Evolutionary conservation across 2,888 invertebrate species (phyloP), one percentile per base, ranked within the genome.

Genomic region (Anodontia alba): DNA sequence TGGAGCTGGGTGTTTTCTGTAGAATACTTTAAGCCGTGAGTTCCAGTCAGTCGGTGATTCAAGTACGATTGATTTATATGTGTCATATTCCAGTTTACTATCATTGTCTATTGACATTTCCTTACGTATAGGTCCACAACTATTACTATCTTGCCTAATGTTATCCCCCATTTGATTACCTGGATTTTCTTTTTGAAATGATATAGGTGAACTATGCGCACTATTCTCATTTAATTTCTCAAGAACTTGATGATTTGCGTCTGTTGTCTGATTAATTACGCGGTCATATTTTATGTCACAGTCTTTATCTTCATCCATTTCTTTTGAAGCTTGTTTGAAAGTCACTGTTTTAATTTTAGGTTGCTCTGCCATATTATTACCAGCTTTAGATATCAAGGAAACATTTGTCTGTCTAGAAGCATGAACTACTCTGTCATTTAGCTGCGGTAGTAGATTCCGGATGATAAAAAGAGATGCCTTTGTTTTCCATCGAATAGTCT

Each of bases 1-100:
- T 43, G 84, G 84, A 31, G 81, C 46, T 15, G 84, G 82, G 26
- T 85, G 84, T 49, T 85, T 85, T 17, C 67, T 29, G 54, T 70
- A 73, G 62, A 85, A 85, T 15, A 26, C n/a, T 29, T 73, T 29
- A 10, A 85, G 54, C 12, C 15, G 36, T 10, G 1, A 26, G 1
- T 57, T 2, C 81, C 81, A 85, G 15, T 66, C 51, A 20, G 3
- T 36, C 8, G 72, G 76, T 43, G 67, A 31, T 5, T 29, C 20
- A 23, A 79, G 8, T 29, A 26, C 62, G 8, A 29, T 33, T n/a
- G 31, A n/a, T 8, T 46, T 23, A 20, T 2, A 1, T 20, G 38
- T 43, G 23, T 31, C 23, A 51, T 36, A 54, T 54, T 38, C 42
- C 1, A 62, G 33, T 23, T 54, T 23, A 17, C 33, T 20, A 33